Conservation (phyloP, 2,888 invertebrate species). For the Andrena bucephala region DNA sequence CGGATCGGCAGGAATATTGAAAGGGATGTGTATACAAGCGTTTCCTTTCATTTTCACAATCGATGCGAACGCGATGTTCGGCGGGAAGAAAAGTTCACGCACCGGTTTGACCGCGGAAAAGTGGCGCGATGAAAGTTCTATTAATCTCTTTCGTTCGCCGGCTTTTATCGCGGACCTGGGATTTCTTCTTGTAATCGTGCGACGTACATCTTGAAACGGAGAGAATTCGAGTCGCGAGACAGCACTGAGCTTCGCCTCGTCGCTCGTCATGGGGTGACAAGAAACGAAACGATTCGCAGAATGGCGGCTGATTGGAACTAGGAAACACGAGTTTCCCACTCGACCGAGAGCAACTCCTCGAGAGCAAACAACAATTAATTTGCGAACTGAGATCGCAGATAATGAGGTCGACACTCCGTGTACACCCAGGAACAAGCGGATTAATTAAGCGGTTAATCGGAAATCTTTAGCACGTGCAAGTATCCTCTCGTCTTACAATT, state of each 20-base stretch:
- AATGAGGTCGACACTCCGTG: conserved; percentile 41
- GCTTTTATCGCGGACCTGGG: not conserved
- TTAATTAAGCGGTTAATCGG: conserved; percentile 49
- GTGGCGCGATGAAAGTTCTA: conserved; percentile 34
- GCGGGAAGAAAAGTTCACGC: conserved; percentile 18
- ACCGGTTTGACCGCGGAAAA: not conserved
- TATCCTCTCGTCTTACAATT: not conserved
- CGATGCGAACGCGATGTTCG: not conserved
- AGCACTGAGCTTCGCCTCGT: not conserved
- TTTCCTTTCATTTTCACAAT: conserved; percentile 27
- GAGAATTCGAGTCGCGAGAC: not conserved
- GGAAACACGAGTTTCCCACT: conserved; percentile 13
- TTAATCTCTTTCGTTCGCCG: conserved; percentile 1
- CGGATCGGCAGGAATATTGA: not conserved
- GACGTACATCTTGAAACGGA: not conserved
- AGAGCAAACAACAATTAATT: conserved; percentile 47
- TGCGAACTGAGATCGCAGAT: conserved; percentile 36
- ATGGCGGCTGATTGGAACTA: conserved; percentile 28
- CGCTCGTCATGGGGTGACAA: not conserved
- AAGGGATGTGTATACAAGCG: conserved; percentile 8
- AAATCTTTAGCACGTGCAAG: not conserved
- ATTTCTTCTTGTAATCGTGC: not conserved
- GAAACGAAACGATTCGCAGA: conserved; percentile 20
- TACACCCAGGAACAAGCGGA: conserved; percentile 30
- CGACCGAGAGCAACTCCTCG: conserved; percentile 14